A percentile compares a stretch with the other conserved stretches of the same genome.
Evolutionary conservation across 2,888 invertebrate species (phyloP).

Genomic region (Parochlus steinenii): DNA sequence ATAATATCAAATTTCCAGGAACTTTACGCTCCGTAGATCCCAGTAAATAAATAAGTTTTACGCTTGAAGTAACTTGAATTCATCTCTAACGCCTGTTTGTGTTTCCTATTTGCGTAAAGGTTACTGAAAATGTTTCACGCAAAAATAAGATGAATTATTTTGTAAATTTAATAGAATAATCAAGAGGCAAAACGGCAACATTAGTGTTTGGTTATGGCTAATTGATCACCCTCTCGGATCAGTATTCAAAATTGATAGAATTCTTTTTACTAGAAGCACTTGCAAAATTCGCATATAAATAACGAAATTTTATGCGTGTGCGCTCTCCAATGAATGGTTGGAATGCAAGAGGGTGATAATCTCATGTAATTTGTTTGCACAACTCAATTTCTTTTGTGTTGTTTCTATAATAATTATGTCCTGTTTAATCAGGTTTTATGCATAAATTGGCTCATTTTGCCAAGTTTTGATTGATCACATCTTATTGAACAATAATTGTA

Average conservation of each 20-base stretch:
- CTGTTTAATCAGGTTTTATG: no score
- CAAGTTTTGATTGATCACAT: no score
- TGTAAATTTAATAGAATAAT: neutral
- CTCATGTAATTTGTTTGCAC: constrained; percentile 3
- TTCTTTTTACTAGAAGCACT: constrained; percentile 11
- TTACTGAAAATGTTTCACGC: neutral
- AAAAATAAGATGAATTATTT: constrained; percentile 1
- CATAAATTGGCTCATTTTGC: no score
- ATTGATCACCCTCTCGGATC: constrained; percentile 28
- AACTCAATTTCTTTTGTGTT: neutral
- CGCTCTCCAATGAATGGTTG: constrained; percentile 3
- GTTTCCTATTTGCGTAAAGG: neutral
- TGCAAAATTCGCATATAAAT: no score
- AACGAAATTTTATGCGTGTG: no score
- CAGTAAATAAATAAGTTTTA: neutral
- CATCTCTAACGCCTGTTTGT: constrained; percentile 8
- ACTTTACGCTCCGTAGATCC: neutral
- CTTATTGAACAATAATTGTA: no score
- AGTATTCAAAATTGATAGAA: constrained; percentile 4
- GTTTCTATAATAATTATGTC: constrained; percentile 6
- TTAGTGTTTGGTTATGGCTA: constrained; percentile 28
- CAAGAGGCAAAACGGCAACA: no score
- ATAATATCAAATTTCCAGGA: neutral
- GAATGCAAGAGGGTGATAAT: constrained; percentile 3
- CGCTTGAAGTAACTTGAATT: constrained; percentile 4